Evolutionary conservation across 2,888 invertebrate species (phyloP), one percentile per base, ranked within the genome.

Genomic region (Cephus sareptanus): DNA sequence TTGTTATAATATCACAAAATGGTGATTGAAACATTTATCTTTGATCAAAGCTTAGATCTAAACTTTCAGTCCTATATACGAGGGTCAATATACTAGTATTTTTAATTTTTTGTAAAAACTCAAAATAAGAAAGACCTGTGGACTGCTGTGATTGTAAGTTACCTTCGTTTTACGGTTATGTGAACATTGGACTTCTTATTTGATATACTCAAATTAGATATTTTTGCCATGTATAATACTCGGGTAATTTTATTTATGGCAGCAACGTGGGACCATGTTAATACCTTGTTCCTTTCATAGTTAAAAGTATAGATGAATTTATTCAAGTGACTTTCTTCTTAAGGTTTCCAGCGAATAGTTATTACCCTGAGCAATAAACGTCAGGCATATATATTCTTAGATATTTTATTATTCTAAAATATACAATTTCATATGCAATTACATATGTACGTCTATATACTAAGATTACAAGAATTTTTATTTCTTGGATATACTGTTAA

Each of bases 321-420:
- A 56, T 56, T 56, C 56, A 56, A 9, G 23, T 56, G 23, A 56
- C 23, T 56, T 56, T 56, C 6, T 23, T 23, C 9, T 56, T 56
- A 56, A 23, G 23, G 6, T 23, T 23, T 56, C 9, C 23, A 56
- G 56, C 15, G 56, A 56, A 56, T 56, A 56, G 23, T 6, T 23
- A 56, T 56, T 23, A 56, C 9, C 1, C 15, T 23, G 4, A 56
- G 1, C 23, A 56, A 23, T 56, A 23, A 56, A 56, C 56, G 23
- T 9, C 1, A 56, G 23, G 56, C 23, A 56, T 56, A 56, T 9
- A 56, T 56, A 23, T 56, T 9, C 56, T 77, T 74, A 74, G n/a
- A 70, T 75, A 75, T 70, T 77, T 77, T 75, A 77, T 75, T 77
- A 75, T 77, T 34, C 71, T 77, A 77, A 77, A 77, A 77, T 75